phyloP scores from a whole-genome alignment of 2,113 vertebrate species.

The Todiramphus saurophagus region DNA sequence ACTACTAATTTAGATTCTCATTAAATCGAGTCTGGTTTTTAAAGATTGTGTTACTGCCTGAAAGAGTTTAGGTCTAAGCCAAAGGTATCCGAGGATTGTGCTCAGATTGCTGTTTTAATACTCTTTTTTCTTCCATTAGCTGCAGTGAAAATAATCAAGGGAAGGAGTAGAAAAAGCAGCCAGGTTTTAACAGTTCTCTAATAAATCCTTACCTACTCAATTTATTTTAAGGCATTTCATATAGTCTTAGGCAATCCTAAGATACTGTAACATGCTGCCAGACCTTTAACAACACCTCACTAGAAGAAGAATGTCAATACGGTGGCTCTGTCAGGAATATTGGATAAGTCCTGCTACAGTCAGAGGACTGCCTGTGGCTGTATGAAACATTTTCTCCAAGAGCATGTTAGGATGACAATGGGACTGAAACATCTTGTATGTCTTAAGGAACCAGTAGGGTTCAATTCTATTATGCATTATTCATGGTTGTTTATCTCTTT shows the following conservation, averaged over 20 bases:
- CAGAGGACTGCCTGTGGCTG: neutral
- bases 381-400: conserved; percentile 20
- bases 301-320: neutral
- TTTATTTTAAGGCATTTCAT: neutral
- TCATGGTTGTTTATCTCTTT: conserved; percentile 22
- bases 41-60: neutral
- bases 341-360: neutral
- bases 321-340: neutral
- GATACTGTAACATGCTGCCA: neutral
- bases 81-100: neutral
- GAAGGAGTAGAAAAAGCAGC: neutral
- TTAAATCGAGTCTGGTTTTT: neutral
- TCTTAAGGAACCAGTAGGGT: conserved; percentile 48
- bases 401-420: conserved; percentile 6
- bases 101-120: neutral
- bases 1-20: neutral
- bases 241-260: neutral
- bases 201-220: neutral
- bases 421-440: conserved; percentile 43
- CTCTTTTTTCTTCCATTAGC: neutral
- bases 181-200: neutral
- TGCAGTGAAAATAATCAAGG: neutral
- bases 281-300: neutral
- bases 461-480: conserved; percentile 33
- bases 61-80: neutral